Evolutionary conservation across 2,113 vertebrate species (phyloP), one percentile per base, ranked within the genome.

Genomic region (Theristicus caerulescens): DNA sequence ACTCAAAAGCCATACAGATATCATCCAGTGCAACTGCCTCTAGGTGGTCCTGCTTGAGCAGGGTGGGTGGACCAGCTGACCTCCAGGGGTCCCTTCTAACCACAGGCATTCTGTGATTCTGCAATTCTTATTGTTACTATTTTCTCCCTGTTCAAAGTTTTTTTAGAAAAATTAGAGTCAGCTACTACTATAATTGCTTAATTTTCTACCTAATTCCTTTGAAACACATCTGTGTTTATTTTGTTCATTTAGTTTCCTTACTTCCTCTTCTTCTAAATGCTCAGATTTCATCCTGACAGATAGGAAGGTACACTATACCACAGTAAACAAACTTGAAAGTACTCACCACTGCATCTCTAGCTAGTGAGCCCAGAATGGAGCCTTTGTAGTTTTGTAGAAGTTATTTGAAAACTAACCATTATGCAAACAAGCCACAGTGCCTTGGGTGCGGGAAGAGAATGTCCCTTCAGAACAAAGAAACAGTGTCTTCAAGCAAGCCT

Each of bases 311-410:
- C 16, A 49, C 18, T 73, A 21, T 24, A 69, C 5, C 22, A 42
- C 10, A 64, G 52, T 42, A 85, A 97, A 92, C 27, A 95, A 93
- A 86, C 31, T 38, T 67, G 13, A 13, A 91, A 94, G 42, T 69
- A 49, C 26, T 34, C 38, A 65, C 25, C 21, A 52, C 36, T 47
- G 24, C 42, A 82, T 54, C 69, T 79, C 42, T 49, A 46, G 31
- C n/a, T 65, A 59, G 36, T 7, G 2, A 86, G n/a, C 17, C 4
- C 13, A 83, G 57, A 81, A 71, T 8, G 18, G 14, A 86, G 26
- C 7, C 59, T 88, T 58, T 58, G 22, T 46, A 82, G 51, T 29
- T 85, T 69, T 58, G 13, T 6, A 70, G 8, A 82, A 82, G 54
- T 24, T 70, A 40, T 26, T 47, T 67, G 70, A 84, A 94, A 97